A percentile compares a stretch with the other conserved stretches of the same genome.
These are phyloP conservation scores for Orestias chungarensis DNA, from an alignment of 2,797 vertebrate species.

Conservation along the genomic window DNA sequence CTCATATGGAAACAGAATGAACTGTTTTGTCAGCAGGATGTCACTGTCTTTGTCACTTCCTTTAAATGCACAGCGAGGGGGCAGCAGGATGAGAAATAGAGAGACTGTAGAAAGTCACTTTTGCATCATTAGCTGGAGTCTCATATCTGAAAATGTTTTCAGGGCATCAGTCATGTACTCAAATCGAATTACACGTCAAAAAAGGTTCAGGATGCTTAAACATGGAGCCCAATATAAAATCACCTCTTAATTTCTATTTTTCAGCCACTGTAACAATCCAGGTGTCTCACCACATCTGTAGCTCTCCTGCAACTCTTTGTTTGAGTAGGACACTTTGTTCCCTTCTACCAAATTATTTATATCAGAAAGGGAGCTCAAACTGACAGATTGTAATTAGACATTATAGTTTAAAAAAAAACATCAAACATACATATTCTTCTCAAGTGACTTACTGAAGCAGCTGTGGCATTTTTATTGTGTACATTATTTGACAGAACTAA, in stretches of 20 bases:
- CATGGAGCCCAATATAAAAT: conserved; percentile 42
- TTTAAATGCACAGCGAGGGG: conserved; percentile 20
- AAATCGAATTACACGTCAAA: conserved; percentile 29
- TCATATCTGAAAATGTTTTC: conserved; percentile 33
- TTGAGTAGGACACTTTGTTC: conserved; percentile 16
- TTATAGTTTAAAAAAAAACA: not conserved
- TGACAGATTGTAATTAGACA: conserved; percentile 9
- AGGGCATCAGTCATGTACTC: conserved; percentile 23
- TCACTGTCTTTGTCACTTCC: conserved; percentile 59
- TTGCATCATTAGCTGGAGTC: conserved; percentile 33
- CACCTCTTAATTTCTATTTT: conserved; percentile 48
- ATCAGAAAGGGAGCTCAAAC: conserved; percentile 7
- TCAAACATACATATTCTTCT: not conserved
- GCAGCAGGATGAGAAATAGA: conserved; percentile 28
- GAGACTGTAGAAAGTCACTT: conserved; percentile 16
- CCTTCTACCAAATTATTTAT: conserved; percentile 41
- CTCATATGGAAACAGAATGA: conserved; percentile 62
- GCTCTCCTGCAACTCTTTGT: conserved; percentile 15
- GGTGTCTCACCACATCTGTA: conserved; percentile 24
- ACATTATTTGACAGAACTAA: not conserved
- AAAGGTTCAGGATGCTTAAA: conserved; percentile 23
- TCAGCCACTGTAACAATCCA: conserved; percentile 9
- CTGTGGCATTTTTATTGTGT: conserved; percentile 1
- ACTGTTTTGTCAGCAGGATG: conserved; percentile 63
- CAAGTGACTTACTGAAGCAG: not conserved